Base-by-base conservation (phyloP, 2,113 vertebrate species). In the Rafetus swinhoei region DNA sequence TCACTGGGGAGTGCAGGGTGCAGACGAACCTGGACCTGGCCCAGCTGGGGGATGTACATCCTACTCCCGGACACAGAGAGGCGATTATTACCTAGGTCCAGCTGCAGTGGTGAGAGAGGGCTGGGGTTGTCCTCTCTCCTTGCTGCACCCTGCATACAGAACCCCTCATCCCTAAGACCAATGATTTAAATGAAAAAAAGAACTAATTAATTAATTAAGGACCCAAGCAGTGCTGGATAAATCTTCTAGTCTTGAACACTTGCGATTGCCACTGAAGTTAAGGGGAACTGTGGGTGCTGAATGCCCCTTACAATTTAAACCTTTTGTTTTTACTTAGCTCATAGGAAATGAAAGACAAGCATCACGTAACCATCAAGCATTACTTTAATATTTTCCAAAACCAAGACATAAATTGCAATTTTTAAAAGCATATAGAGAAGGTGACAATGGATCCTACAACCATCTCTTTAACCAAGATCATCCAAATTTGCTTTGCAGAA, bases 241-340 rank as follows among this genome's bases (percentile, higher is more conserved):
- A 45, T 45, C 39, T 45, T 45, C 39, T 12, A 80, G 39, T 0
- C 39, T 25, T 21, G 21, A n/a, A 45, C 81, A 55, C 1, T 0
- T 25, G 15, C 59, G 59, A n/a, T 52, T 94, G 9, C 50, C 62
- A 81, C 7, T 0, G 4, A 85, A 83, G n/a, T 7, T 52, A 56
- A 57, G 79, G 56, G 57, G 81, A 15, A 77, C 4, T 0, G 0
- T 9, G 39, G 52, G 27, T 85, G 62, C 24, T 54, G 65, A 52
- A 0, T 77, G 60, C 2, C 53, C n/a, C 53, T 82, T n/a, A 72
- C 21, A 29, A 72, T 72, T n/a, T n/a, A 35, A 32, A 15, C n/a
- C 65, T 72, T 72, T 72, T n/a, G 19, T 72, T 60, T 69, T 82
- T 81, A 25, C 27, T 86, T 74, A 59, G 52, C 90, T 13, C 6